Base-by-base conservation (phyloP, 30 jellyfish, hydroid and myxozoan species). In the Nemopilema nomurai region DNA sequence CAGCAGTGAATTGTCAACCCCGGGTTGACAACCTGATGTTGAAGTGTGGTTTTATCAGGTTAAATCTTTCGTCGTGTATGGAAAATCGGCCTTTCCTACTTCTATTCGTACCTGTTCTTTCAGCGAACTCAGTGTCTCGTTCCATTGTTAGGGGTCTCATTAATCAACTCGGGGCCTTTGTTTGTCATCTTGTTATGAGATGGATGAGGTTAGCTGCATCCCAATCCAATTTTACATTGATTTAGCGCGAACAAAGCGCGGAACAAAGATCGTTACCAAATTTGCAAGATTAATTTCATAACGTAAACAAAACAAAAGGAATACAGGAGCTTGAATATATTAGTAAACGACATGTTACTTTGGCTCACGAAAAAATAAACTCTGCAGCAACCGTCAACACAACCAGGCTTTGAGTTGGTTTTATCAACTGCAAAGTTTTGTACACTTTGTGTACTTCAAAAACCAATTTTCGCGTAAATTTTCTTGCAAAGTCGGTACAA, bases 191-290 rank as follows among this genome's bases (percentile, higher is more conserved):
- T 62, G 77, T 73, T 73, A 57, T 73, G 71, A 73, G 80, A 67
- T 74, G 31, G 71, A 16, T 74, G 93, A 62, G 93, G 93, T 74
- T 25, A 29, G 67, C 57, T 33, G 83, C 26, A 68, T 33, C 72
- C 25, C 41, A 70, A 84, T 84, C 87, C 87, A 84, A 84, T 84
- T 84, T 84, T 71, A 73, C 93, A 78, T 77, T 77, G 69, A 84
- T 84, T 84, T 84, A 77, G 33, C 51, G 18, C 71, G 68, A 49
- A 74, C 89, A 80, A 80, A 16, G 74, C 33, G 24, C 8, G 81
- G 29, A 80, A 80, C 89, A 80, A 80, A 28, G 89, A 80, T 63
- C 74, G 68, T 80, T 80, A 80, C 89, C 62, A 80, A 80, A 80
- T 21, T 79, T 41, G 53, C 24, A 68, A 80, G 89, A 80, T 80